These are phyloP conservation scores for Eutolmus rufibarbis DNA, from an alignment of 2,888 invertebrate genomes.

Conservation along the genomic window DNA sequence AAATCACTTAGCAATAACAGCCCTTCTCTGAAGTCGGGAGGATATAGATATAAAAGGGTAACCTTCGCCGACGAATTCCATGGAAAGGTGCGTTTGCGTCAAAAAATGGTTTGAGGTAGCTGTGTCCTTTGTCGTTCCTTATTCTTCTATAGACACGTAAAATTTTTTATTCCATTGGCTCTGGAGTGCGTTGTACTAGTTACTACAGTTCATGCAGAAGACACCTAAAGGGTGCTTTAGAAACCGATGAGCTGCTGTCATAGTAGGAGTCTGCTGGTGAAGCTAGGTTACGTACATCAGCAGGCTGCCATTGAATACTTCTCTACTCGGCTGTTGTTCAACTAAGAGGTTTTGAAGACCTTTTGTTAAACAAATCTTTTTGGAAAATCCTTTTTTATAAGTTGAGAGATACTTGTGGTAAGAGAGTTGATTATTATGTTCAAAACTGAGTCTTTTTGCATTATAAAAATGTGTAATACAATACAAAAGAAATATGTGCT, in stretches of 20 bases:
- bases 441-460: not conserved
- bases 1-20: conserved; percentile 23
- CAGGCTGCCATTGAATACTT: not conserved
- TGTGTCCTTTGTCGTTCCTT: not conserved
- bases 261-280: not conserved
- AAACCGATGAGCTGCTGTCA: not conserved
- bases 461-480: not conserved
- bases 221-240: conserved; percentile 2
- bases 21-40: not conserved
- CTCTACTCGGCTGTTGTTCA: conserved; percentile 7
- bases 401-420: not conserved
- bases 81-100: not conserved
- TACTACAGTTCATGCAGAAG: conserved; percentile 5
- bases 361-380: conserved; percentile 13
- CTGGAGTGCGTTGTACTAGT: not conserved
- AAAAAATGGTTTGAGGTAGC: not conserved
- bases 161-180: conserved; percentile 8
- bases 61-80: not conserved
- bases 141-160: not conserved
- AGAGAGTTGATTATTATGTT: conserved; percentile 6
- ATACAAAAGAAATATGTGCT: not conserved
- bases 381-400: not conserved
- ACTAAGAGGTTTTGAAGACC: conserved; percentile 5
- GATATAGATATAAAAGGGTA: conserved; percentile 4
- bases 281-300: not conserved